These are phyloP conservation scores for Deilephila elpenor DNA, from an alignment of 2,888 invertebrate genomes.

Conservation along the genomic window DNA sequence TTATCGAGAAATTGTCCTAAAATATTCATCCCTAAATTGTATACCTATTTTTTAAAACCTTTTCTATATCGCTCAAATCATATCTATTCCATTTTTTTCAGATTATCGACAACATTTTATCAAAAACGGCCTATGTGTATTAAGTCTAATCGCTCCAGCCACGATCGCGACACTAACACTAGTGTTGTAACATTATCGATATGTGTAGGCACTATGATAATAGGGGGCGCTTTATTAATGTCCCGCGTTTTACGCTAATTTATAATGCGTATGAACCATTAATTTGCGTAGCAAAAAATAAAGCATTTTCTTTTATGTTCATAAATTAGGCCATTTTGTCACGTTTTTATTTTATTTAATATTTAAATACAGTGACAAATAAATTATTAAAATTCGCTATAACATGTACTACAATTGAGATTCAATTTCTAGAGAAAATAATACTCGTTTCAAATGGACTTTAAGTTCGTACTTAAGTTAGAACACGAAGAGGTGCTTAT, in stretches of 20 bases:
- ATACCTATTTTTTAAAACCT: background rate
- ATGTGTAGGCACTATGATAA: slow-evolving; percentile 9
- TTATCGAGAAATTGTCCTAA: background rate
- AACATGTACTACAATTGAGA: background rate
- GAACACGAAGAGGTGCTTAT: slow-evolving; percentile 4
- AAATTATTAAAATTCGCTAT: background rate
- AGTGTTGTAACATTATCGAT: slow-evolving; percentile 3
- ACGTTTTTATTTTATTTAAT: background rate
- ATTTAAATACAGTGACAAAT: background rate
- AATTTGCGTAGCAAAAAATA: background rate
- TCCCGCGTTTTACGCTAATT: background rate
- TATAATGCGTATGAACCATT: background rate
- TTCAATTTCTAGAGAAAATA: slow-evolving; percentile 24
- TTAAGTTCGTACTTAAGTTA: background rate
- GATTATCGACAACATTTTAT: too few relatives aligned
- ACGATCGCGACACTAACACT: background rate
- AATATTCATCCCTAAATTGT: slow-evolving; percentile 1
- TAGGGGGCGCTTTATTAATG: slow-evolving; percentile 1
- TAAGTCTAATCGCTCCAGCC: background rate
- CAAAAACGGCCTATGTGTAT: slow-evolving; percentile 13
- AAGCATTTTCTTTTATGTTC: background rate
- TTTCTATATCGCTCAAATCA: background rate
- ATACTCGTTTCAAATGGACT: slow-evolving; percentile 12
- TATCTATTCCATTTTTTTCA: background rate
- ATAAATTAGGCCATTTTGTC: slow-evolving; percentile 2